Base-by-base conservation (phyloP, 2,113 vertebrate species). In the Ginglymostoma cirratum region DNA sequence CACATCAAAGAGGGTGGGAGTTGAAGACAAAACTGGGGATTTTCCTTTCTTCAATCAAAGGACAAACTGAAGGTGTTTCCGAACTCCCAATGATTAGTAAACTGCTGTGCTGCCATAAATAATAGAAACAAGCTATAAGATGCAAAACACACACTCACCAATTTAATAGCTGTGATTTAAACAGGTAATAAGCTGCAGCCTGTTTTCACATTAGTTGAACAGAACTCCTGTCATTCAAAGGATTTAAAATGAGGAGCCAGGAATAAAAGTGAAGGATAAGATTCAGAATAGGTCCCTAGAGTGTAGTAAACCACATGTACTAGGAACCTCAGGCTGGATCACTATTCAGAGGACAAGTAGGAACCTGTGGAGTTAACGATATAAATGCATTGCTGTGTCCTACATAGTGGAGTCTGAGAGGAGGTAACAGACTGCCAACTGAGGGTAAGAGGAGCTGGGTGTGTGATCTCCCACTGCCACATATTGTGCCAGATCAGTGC, bases 261-360 rank as follows among this genome's bases (percentile, higher is more conserved):
- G 89, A 66, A 93, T 93, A 93, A 93, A 93, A 93, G 10, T 90
- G 55, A 90, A 90, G 87, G 48, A 61, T 90, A 34, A 61, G 89
- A 38, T 66, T 61, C 3, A 23, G 89, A 93, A 93, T 66, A 19
- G 55, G 34, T 2, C 89, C 38, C 89, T n/a, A 21, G 89, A 93
- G 55, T 3, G 17, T 42, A 23, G 42, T 93, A 66, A 93, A 93
- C 17, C 19, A 10, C 15, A 24, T 21, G 19, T 65, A 38, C 21
- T 66, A 38, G n/a, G 7, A 42, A 23, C 34, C 27, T 5, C 10
- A 55, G 48, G 14, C 24, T 30, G 48, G 61, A 15, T 15, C 86
- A 8, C 86, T 90, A 24, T 61, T 90, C 4, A 4, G 30, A 61
- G 48, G 23, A 89, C 45, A 3, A 14, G 86, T 23, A 52, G 19